Evolutionary conservation across 2,113 vertebrate genomes (phyloP).

Genomic region (Melierax canorus): DNA sequence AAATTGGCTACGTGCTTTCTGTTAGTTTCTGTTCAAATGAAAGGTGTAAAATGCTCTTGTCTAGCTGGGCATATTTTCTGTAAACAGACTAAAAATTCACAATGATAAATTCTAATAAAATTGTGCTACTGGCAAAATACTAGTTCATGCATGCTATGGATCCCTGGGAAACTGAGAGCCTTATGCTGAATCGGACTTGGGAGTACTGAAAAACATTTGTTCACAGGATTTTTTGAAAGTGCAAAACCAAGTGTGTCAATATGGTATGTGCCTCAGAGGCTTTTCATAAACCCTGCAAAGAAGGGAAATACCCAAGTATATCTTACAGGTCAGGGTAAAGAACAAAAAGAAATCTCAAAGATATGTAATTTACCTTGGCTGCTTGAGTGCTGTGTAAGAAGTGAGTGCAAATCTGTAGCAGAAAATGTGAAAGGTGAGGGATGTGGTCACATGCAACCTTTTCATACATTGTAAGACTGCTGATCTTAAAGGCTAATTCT

Average conservation of each 20-base stretch:
- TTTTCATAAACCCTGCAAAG: not conserved
- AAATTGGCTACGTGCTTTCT: not conserved
- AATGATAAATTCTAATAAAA: not conserved
- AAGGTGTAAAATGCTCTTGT: not conserved
- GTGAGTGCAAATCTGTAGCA: not conserved
- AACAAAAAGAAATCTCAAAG: not conserved
- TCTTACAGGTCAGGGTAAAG: not conserved
- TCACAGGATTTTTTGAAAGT: not conserved
- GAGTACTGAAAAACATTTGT: not conserved
- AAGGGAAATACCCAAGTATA: not conserved
- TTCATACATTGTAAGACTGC: not conserved
- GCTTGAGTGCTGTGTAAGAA: not conserved
- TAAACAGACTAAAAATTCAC: not conserved
- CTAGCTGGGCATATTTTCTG: not conserved
- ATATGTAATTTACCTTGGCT: accelerated
- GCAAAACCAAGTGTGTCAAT: not conserved
- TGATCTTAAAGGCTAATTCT: not conserved
- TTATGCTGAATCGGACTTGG: not conserved
- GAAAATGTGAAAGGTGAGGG: not conserved
- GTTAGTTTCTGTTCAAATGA: not conserved
- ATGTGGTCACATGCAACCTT: not conserved
- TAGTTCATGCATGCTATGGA: not conserved
- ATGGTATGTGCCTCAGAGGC: not conserved
- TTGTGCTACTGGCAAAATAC: not conserved
- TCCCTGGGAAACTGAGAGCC: not conserved